Evolutionary conservation across 2,797 vertebrate species (phyloP).

Genomic region (Enteromius anoplus): DNA sequence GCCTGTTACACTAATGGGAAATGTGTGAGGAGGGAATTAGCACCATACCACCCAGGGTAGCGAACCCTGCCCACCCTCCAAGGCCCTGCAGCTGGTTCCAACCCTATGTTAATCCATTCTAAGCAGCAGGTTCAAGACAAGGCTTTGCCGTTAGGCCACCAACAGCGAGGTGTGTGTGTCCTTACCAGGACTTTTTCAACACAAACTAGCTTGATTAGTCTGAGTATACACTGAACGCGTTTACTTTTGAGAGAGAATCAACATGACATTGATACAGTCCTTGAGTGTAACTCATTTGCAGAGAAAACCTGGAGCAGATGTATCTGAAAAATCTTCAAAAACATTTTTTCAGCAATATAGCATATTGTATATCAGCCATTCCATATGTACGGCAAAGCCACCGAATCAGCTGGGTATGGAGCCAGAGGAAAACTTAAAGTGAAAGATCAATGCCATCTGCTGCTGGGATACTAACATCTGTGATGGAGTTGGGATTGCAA

Average conservation of each 20-base stretch:
- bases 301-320: constrained; percentile 24
- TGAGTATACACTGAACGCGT: constrained; percentile 19
- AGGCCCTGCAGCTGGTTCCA: constrained; percentile 76
- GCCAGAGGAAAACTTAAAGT: constrained; percentile 29
- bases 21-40: constrained; percentile 75
- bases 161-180: constrained; percentile 62
- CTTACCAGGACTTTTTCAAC: constrained; percentile 27
- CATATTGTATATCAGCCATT: constrained; percentile 28
- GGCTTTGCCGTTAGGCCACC: constrained; percentile 80
- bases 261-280: constrained; percentile 24
- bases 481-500: constrained; percentile 15
- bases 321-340: constrained; percentile 45
- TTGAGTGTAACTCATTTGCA: constrained; percentile 33
- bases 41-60: constrained; percentile 76
- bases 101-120: constrained; percentile 76
- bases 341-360: constrained; percentile 28
- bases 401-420: constrained; percentile 32
- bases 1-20: constrained; percentile 79
- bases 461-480: constrained; percentile 49
- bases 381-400: constrained; percentile 18
- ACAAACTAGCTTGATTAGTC: constrained; percentile 42
- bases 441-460: constrained; percentile 62
- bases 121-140: constrained; percentile 77
- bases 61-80: constrained; percentile 49
- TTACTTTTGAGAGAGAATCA: constrained; percentile 30